A percentile compares a stretch with the other conserved stretches of the same genome.
These are phyloP conservation scores for Champsocephalus gunnari DNA, from an alignment of 2,797 vertebrate genomes.

Conservation along the genomic window DNA sequence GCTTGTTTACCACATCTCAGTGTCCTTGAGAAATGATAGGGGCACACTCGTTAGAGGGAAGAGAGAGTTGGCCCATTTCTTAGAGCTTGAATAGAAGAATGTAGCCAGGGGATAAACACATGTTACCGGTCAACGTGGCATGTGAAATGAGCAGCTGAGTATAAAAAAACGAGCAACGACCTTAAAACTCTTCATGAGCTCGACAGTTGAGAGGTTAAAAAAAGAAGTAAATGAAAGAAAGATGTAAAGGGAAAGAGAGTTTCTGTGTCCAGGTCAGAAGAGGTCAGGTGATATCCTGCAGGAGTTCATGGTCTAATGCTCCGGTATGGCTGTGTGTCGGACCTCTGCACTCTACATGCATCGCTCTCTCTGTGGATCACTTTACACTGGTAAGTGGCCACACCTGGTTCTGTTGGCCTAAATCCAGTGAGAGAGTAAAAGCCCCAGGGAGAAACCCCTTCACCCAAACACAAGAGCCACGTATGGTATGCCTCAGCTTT, in stretches of 20 bases:
- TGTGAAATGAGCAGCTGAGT: conserved; percentile 8
- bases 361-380: conserved; percentile 51
- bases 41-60: conserved; percentile 36
- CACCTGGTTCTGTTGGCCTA: conserved; percentile 59
- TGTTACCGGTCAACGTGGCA: conserved; percentile 26
- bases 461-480: conserved; percentile 17
- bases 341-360: conserved; percentile 41
- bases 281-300: conserved; percentile 46
- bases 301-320: conserved; percentile 46
- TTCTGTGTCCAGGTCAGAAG: conserved; percentile 40
- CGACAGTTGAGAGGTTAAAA: not conserved
- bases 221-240: conserved; percentile 12
- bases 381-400: conserved; percentile 55
- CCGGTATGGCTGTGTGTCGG: conserved; percentile 35
- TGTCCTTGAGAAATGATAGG: conserved; percentile 54
- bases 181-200: not conserved
- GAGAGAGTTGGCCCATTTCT: conserved; percentile 39
- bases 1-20: conserved; percentile 36
- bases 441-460: conserved; percentile 7
- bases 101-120: conserved; percentile 48
- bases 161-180: conserved; percentile 15
- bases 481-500: not conserved
- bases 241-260: not conserved
- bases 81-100: conserved; percentile 35
- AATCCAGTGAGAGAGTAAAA: conserved; percentile 36